Conservation (phyloP, 2,888 invertebrate species). For the Calameuta filiformis region DNA sequence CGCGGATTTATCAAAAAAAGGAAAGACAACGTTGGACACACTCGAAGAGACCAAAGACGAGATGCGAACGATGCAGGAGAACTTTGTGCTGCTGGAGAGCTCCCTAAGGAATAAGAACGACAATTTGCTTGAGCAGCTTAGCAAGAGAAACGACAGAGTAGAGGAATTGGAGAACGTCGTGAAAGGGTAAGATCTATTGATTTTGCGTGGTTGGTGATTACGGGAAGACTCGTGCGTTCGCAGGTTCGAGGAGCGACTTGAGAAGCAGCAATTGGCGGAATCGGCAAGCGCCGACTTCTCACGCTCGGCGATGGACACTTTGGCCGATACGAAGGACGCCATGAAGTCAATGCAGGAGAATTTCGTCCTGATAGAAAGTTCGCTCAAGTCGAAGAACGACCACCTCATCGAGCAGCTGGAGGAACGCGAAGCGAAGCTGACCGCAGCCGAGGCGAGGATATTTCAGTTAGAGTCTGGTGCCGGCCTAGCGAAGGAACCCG, state of each 20-base stretch:
- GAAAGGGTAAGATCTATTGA: conserved; percentile 46
- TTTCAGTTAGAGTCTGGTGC: conserved; percentile 51
- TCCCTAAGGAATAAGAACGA: conserved; percentile 78
- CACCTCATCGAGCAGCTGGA: conserved; percentile 70
- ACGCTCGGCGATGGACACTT: conserved; percentile 72
- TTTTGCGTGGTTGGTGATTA: background rate
- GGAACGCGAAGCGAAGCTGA: conserved; percentile 69
- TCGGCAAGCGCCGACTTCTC: conserved; percentile 50
- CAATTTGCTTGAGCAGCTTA: conserved; percentile 69
- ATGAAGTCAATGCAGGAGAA: conserved; percentile 85
- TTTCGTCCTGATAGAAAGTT: conserved; percentile 76
- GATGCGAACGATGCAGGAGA: conserved; percentile 84
- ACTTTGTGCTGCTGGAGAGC: conserved; percentile 77
- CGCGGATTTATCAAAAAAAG: conserved; percentile 76
- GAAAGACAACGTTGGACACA: conserved; percentile 77
- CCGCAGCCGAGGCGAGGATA: conserved; percentile 54
- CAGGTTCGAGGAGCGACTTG: conserved; percentile 48
- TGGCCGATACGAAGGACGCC: conserved; percentile 82
- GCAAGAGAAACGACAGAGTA: conserved; percentile 71
- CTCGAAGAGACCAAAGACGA: conserved; percentile 84
- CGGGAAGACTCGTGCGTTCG: conserved; percentile 7
- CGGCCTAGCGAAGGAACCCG: conserved; percentile 43
- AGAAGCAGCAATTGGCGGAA: conserved; percentile 47
- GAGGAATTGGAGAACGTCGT: conserved; percentile 71
- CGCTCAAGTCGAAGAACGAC: conserved; percentile 77